Evolutionary conservation across 2,113 vertebrate genomes (phyloP).

Genomic region (Scartelaos histophorus): DNA sequence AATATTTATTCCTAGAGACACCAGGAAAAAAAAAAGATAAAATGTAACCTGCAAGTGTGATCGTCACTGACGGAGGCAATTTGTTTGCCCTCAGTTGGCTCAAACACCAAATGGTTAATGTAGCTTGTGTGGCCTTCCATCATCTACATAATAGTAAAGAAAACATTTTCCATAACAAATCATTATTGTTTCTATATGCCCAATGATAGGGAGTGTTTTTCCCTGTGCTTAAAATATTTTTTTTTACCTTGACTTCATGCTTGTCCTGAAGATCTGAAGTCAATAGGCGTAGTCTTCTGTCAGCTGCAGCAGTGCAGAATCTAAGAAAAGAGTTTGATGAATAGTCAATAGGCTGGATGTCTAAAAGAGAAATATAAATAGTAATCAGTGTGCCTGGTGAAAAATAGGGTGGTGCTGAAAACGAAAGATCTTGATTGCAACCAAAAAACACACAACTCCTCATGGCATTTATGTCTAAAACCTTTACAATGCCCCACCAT

Average conservation of each 20-base stretch:
- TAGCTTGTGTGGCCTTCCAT: slow-evolving; percentile 92
- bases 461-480: slow-evolving; percentile 52
- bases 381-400: slow-evolving; percentile 50
- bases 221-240: slow-evolving; percentile 23
- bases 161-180: slow-evolving; percentile 30
- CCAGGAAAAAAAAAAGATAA: slow-evolving; percentile 25
- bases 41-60: slow-evolving; percentile 94
- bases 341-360: slow-evolving; percentile 32
- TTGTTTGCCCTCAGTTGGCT: slow-evolving; percentile 89
- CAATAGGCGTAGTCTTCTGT: slow-evolving; percentile 88
- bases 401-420: slow-evolving; percentile 46
- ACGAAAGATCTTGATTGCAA: slow-evolving; percentile 70
- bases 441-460: slow-evolving; percentile 64
- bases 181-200: neutral
- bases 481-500: slow-evolving; percentile 36
- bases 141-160: slow-evolving; percentile 74
- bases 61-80: slow-evolving; percentile 96
- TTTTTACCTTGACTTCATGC: slow-evolving; percentile 89
- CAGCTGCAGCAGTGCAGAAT: slow-evolving; percentile 91
- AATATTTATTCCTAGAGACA: slow-evolving; percentile 59
- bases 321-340: slow-evolving; percentile 68
- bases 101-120: slow-evolving; percentile 94
- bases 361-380: slow-evolving; percentile 25
- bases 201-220: neutral
- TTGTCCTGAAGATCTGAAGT: slow-evolving; percentile 90